Base-by-base conservation (phyloP, 2,888 invertebrate genomes). In the Lycocerus yunnanus region DNA sequence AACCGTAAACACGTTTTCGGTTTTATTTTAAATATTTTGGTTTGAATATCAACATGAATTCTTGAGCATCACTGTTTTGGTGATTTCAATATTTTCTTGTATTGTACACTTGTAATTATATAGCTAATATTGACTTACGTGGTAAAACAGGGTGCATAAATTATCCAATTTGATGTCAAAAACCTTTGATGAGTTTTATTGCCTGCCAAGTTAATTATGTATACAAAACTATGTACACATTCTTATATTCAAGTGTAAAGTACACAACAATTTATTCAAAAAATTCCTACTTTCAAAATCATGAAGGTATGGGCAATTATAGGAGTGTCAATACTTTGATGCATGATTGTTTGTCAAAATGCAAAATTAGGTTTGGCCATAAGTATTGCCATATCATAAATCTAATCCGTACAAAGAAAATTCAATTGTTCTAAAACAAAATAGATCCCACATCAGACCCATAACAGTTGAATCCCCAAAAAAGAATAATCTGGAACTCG, bases 181-280 rank as follows among this genome's bases (percentile, higher is more conserved):
- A 43, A 43, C 43, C 43, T 43, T 43, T 43, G 43, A 43, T 1
- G 43, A 43, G 43, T 18, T 63, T 63, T n/a, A n/a, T 20, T 63
- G 14, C 61, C 20, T 20, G 20, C 18, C 61, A 18, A 20, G 18
- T 63, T 63, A 63, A 63, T 63, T 63, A 63, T 13, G 18, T 18
- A 63, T 63, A 63, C 61, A 20, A 63, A 20, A 63, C 61, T 63
- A 63, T 63, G 61, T 63, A 63, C 16, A 63, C 61, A 63, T 20
- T 63, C 61, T 15, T 43, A 18, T 14, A 20, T 63, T 63, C 61
- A 15, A 63, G 61, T 18, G 61, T 63, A 63, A n/a, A 63, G 61
- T 63, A 16, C 13, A 63, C 61, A 63, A 61, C 1, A 11, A 24
- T 24, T 24, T 24, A 60, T 16, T 60, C 3, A 16, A 13, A 63